Base-by-base conservation (phyloP, 2,797 vertebrate species). In the Myotis myotis region DNA sequence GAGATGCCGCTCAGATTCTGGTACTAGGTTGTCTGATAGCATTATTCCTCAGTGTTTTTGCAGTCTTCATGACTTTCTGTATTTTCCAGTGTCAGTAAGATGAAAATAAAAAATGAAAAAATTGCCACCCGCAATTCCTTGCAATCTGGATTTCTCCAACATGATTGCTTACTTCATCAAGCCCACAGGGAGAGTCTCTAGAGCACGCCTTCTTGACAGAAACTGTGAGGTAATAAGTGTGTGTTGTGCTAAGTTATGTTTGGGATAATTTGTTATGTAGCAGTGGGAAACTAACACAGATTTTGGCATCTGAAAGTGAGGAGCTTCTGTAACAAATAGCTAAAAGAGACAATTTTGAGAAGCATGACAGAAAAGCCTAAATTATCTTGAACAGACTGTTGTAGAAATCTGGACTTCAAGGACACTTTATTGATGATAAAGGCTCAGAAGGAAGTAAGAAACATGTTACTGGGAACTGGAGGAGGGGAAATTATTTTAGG, bases 341-440 rank as follows among this genome's bases (percentile, higher is more conserved):
- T 82, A 30, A 64, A 64, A 55, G 22, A 82, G 62, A 23, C n/a
- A 71, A 75, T 55, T 70, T 16, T 75, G 68, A 84, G 22, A 49
- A 36, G 4, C 11, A 90, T 47, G 23, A 19, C 12, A 25, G 41
- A 82, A 82, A 82, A 60, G n/a, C 7, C 28, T 60, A 64, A 80
- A 84, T 84, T 87, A 74, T 25, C 20, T 80, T 83, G 16, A 72
- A 83, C 8, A 84, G 25, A 62, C 11, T 38, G 15, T 80, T 86
- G 7, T 47, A 95, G 72, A 82, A 91, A 44, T 72, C n/a, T 80
- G 66, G 76, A 70, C 33, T 83, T 94, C 55, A 88, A 74, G 78
- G 91, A 60, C 10, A 75, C 60, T 62, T 62, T 30, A 62, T 1
- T n/a, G 11, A 55, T 55, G 75, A 53, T 62, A 19, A 94, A 92